Percentiles rank a stretch among this genome's conserved stretches.
Conservation (phyloP, 2,888 invertebrate genomes). For the Aromia moschata region DNA sequence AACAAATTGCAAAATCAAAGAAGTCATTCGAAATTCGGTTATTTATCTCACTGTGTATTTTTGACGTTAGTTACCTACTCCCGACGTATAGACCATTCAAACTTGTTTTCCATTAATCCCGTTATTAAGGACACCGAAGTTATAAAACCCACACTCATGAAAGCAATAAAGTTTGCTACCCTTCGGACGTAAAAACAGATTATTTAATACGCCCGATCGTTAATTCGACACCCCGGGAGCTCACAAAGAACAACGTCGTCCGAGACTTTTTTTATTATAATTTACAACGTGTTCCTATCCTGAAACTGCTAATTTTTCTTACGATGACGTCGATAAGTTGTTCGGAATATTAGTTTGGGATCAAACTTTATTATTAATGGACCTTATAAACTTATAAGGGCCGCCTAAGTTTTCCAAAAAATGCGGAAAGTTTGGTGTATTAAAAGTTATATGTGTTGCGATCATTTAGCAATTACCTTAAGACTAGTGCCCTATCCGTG, state of each 20-base stretch:
- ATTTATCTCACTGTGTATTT: too few species aligned
- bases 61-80: too few species aligned
- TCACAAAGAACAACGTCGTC: neutral
- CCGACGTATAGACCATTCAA: too few species aligned
- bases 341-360: slow-evolving; percentile 21
- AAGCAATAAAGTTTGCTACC: too few species aligned
- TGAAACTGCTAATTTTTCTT: slow-evolving; percentile 28
- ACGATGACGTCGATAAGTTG: slow-evolving; percentile 18
- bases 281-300: slow-evolving; percentile 22
- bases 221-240: neutral
- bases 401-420: slow-evolving; percentile 13
- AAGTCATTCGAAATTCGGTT: too few species aligned
- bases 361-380: slow-evolving; percentile 29
- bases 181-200: neutral
- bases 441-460: slow-evolving; percentile 20
- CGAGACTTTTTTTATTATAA: slow-evolving; percentile 11
- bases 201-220: neutral
- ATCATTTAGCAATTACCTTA: slow-evolving; percentile 1
- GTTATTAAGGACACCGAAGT: too few species aligned
- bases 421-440: slow-evolving; percentile 11
- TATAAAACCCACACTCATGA: too few species aligned
- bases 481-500: neutral
- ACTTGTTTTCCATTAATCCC: too few species aligned
- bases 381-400: slow-evolving; percentile 18
- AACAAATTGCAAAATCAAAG: too few species aligned